Percentiles rank a stretch among this genome's conserved stretches.
phyloP scores from a whole-genome alignment of 2,113 vertebrate species.

The Pelmatolapia mariae region DNA sequence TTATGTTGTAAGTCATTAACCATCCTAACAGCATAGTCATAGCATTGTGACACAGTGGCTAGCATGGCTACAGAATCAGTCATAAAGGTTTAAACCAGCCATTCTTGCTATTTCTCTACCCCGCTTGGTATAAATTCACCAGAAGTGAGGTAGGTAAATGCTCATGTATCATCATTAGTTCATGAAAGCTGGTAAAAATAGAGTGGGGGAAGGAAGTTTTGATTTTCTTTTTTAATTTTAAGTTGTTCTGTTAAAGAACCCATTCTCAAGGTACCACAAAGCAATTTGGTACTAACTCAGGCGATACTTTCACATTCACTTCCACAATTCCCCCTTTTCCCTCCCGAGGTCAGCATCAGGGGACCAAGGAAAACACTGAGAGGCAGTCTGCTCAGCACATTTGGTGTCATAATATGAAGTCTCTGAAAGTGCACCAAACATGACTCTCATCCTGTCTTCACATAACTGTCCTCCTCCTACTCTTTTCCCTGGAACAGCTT shows the following conservation, averaged over 20 bases:
- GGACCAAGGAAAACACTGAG: neutral
- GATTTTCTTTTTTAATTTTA: neutral
- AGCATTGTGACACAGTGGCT: neutral
- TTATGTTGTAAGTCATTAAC: neutral
- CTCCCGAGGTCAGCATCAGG: neutral
- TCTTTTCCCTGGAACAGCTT: conserved; percentile 13
- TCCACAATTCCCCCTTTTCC: neutral
- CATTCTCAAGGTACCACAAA: neutral
- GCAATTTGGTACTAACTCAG: neutral
- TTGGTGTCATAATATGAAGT: conserved; percentile 1
- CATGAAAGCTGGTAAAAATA: neutral
- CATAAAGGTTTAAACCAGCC: neutral
- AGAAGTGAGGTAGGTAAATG: neutral
- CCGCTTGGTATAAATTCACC: neutral
- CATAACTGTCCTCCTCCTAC: neutral
- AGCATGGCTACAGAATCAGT: neutral
- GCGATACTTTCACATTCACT: neutral
- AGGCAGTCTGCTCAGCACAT: neutral
- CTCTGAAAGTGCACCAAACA: neutral
- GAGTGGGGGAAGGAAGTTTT: neutral
- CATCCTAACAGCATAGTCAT: neutral
- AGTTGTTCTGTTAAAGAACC: neutral
- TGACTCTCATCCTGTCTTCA: conserved; percentile 27
- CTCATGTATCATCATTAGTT: neutral
- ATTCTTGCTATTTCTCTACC: neutral